phyloP scores from a whole-genome alignment of 2,113 vertebrate genomes.

The Prunella himalayana region DNA sequence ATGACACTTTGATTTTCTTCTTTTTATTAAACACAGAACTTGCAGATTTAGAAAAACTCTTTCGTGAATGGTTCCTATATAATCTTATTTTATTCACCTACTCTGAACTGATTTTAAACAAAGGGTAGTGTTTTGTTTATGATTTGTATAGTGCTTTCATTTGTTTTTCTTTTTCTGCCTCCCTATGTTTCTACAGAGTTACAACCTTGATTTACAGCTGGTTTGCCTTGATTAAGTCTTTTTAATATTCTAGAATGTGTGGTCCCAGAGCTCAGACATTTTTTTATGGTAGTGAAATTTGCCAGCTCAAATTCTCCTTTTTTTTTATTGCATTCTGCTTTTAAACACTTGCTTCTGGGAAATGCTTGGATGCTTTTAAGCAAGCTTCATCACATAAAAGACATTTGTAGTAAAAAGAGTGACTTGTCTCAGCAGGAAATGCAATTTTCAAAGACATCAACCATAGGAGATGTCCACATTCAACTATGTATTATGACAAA shows the following conservation, averaged over 20 bases:
- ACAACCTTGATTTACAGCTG: neutral
- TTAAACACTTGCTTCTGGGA: conserved; percentile 28
- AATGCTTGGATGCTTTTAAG: conserved; percentile 24
- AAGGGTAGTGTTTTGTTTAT: neutral
- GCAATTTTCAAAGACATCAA: conserved; percentile 25
- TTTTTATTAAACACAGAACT: neutral
- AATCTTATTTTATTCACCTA: neutral
- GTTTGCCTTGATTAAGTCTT: neutral
- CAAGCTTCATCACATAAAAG: conserved; percentile 9
- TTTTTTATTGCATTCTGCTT: neutral
- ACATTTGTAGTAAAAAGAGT: conserved; percentile 17
- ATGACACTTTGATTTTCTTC: neutral
- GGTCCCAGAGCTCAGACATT: neutral
- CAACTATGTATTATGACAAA: conserved; percentile 21
- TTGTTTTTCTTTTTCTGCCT: neutral
- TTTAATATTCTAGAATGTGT: neutral
- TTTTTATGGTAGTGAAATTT: neutral
- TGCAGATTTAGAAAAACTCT: neutral
- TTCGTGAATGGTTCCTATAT: neutral
- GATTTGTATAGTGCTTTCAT: neutral
- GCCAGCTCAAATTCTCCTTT: neutral
- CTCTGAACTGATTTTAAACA: neutral
- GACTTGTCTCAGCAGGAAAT: conserved; percentile 21
- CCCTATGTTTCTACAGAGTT: neutral
- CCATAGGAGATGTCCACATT: conserved; percentile 9